phyloP scores from a whole-genome alignment of 1,140 invertebrate species.

The Scaptodrosophila lebanonensis region DNA sequence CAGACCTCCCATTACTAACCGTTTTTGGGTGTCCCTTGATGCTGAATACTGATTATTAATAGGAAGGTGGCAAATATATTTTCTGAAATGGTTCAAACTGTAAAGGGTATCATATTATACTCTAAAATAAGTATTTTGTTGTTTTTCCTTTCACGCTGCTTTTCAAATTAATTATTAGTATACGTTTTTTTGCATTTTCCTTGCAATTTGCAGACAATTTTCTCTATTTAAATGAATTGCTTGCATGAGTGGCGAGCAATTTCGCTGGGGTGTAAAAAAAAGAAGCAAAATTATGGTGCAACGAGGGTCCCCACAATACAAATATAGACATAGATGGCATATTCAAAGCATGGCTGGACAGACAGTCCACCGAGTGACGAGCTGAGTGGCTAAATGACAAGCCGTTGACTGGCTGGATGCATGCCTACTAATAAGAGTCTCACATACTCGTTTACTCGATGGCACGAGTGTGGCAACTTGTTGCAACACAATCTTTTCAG shows the following conservation, averaged over 20 bases:
- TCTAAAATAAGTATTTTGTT: too few relatives aligned
- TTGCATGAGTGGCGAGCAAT: slow-evolving; percentile 61
- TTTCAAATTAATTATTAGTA: slow-evolving; percentile 63
- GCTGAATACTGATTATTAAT: too few relatives aligned
- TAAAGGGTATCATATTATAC: too few relatives aligned
- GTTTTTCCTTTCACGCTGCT: slow-evolving; percentile 1
- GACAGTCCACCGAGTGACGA: slow-evolving; percentile 12
- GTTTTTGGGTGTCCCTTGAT: too few relatives aligned
- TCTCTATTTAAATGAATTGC: slow-evolving; percentile 70
- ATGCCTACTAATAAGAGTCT: slow-evolving; percentile 24
- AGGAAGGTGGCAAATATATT: too few relatives aligned
- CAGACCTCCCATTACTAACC: too few relatives aligned
- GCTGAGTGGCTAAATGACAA: slow-evolving; percentile 13
- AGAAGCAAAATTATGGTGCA: slow-evolving; percentile 33
- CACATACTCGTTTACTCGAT: background rate
- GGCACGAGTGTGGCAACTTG: slow-evolving; percentile 49
- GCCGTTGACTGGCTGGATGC: slow-evolving; percentile 26
- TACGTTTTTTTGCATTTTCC: slow-evolving; percentile 52
- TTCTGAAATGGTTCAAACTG: too few relatives aligned
- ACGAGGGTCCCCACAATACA: too few relatives aligned
- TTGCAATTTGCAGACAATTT: slow-evolving; percentile 60
- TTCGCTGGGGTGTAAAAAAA: slow-evolving; percentile 40
- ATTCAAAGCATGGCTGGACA: too few relatives aligned
- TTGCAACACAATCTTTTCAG: slow-evolving; percentile 21
- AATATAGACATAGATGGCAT: too few relatives aligned